Base-by-base conservation (phyloP, 2,888 invertebrate genomes). In the Dichetophora obliterata region DNA sequence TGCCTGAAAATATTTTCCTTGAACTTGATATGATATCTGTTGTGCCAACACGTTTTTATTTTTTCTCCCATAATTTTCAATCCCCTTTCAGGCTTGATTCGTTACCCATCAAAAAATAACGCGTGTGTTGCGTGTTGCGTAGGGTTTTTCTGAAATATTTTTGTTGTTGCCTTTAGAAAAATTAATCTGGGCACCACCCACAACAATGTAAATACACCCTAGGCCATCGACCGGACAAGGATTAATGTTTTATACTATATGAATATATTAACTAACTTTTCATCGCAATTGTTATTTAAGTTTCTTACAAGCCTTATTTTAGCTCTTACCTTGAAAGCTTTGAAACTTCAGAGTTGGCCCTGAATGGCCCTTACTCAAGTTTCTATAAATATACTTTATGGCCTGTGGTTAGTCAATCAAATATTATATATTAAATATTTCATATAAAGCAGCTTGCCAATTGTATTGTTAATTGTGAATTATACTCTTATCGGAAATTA, bases 1-100 rank as follows among this genome's bases (percentile, higher is more conserved):
- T 61, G 50, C 50, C 1, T 68, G 63, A 74, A 74, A 5, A 31
- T 6, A n/a, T 59, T 75, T 78, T 65, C 75, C 74, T 78, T 76
- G 78, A 78, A 78, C 76, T 78, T 78, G 76, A 61, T 27, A 24
- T 78, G 76, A 61, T 27, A 24, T 22, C 14, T n/a, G 27, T 63
- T 34, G 24, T 24, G 14, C 14, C 19, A 68, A 50, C 8, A 68
- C 16, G 43, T n/a, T 34, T 63, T 5, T 6, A 43, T 43, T 43
- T 43, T 11, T 2, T 11, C 14, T 43, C 37, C 43, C 63, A 63
- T 31, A 27, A 61, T 14, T 61, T 27, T n/a, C 59, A 59, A 43
- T 14, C 59, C 22, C 27, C 11, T 8, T 59, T 24, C 27, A 27
- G 24, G 14, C 27, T 22, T 24, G 2, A 11, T 27, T 1, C 14